phyloP scores from a whole-genome alignment of 2,797 vertebrate genomes.

The Macropus fuliginosus region DNA sequence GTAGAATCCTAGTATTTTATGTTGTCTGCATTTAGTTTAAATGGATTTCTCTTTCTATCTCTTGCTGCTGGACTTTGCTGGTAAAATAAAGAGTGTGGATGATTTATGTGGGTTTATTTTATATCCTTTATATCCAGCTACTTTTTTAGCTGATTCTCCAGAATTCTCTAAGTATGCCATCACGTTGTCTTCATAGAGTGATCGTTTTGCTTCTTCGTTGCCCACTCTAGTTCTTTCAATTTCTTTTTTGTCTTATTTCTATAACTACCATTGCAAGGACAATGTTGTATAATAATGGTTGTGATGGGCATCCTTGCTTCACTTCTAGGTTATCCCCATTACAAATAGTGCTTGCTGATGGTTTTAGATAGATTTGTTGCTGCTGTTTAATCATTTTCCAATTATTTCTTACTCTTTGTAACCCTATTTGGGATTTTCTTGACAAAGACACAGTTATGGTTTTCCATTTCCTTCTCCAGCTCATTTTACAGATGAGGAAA shows the following conservation, averaged over 20 bases:
- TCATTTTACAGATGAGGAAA: background rate
- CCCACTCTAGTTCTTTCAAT: background rate
- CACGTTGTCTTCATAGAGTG: background rate
- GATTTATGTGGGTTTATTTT: background rate
- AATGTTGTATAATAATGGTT: background rate
- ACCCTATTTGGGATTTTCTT: background rate
- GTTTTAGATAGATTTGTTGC: background rate
- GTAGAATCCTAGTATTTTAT: background rate
- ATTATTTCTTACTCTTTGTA: background rate
- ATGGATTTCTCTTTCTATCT: background rate
- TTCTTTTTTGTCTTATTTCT: background rate
- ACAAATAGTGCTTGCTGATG: background rate
- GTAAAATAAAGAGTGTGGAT: background rate
- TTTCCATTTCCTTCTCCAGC: background rate
- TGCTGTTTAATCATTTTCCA: background rate
- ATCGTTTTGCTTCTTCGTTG: background rate
- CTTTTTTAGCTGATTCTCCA: background rate
- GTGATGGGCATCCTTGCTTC: background rate
- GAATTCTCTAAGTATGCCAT: background rate
- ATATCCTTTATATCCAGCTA: background rate
- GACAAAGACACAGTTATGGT: background rate
- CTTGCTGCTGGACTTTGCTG: background rate
- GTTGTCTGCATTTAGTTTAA: background rate
- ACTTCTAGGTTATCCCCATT: background rate
- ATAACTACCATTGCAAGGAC: background rate